Evolutionary conservation across 2,797 vertebrate genomes (phyloP).

Genomic region (Zenarchopterus dispar): DNA sequence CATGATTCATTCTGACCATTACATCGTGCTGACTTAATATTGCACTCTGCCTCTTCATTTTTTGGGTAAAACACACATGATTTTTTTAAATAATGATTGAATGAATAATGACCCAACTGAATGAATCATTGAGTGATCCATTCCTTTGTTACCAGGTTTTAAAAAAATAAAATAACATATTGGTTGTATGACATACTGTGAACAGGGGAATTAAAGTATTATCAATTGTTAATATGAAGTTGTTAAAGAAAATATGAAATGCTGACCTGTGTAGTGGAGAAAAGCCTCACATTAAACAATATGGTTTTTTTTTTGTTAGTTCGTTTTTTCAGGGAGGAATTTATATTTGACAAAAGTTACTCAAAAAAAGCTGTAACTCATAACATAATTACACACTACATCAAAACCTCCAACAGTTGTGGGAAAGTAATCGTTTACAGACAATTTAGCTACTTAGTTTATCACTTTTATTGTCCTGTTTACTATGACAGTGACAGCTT

Average conservation of each 20-base stretch:
- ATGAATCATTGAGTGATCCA: neutral
- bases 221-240: too few relatives aligned
- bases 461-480: neutral
- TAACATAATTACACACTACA: neutral
- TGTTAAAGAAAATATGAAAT: neutral
- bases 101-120: too few relatives aligned
- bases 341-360: neutral
- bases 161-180: neutral
- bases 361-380: neutral
- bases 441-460: neutral
- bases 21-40: constrained; percentile 17
- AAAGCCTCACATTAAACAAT: neutral
- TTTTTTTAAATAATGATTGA: too few relatives aligned
- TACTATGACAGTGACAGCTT: constrained; percentile 1
- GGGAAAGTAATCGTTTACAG: neutral
- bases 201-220: too few relatives aligned
- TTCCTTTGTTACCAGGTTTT: neutral
- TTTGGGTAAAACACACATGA: too few relatives aligned
- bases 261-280: neutral
- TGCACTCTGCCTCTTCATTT: constrained; percentile 6
- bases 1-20: constrained; percentile 37
- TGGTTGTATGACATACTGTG: neutral
- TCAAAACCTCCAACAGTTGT: neutral
- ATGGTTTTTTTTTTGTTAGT: neutral
- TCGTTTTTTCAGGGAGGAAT: neutral